These are phyloP conservation scores for Lucinisca nassula DNA, from an alignment of 2,888 invertebrate genomes.

Conservation along the genomic window DNA sequence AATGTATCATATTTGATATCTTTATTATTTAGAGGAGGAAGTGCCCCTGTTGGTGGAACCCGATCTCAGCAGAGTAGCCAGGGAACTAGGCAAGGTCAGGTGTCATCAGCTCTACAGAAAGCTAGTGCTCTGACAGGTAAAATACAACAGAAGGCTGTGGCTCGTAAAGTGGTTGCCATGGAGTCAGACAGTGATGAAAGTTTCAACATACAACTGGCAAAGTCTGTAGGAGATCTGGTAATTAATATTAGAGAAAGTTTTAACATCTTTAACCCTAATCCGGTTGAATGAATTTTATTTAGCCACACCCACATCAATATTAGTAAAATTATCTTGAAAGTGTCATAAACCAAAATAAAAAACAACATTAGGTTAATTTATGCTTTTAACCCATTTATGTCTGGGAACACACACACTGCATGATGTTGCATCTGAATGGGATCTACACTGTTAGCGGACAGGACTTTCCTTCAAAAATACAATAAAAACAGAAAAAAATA, in stretches of 20 bases:
- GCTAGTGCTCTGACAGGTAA: constrained; percentile 77
- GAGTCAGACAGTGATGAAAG: constrained; percentile 81
- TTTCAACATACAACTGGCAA: constrained; percentile 64
- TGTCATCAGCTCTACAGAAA: constrained; percentile 76
- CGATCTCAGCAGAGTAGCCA: constrained; percentile 13
- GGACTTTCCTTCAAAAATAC: too few relatives aligned
- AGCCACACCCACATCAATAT: too few relatives aligned
- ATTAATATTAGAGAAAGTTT: background rate
- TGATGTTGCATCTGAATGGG: too few relatives aligned
- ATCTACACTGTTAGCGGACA: too few relatives aligned
- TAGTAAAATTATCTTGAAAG: too few relatives aligned
- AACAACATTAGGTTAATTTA: too few relatives aligned
- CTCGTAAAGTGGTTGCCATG: constrained; percentile 67
- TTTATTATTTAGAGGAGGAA: background rate
- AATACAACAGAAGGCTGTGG: constrained; percentile 70
- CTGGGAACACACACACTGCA: too few relatives aligned
- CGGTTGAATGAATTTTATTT: too few relatives aligned
- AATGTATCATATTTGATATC: background rate
- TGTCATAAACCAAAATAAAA: too few relatives aligned
- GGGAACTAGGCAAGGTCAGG: constrained; percentile 31
- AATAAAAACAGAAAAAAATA: too few relatives aligned
- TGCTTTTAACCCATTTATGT: too few relatives aligned
- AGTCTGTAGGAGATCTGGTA: constrained; percentile 60
- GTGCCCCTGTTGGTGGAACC: constrained; percentile 13
- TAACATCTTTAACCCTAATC: too few relatives aligned